Percentiles rank a stretch among this genome's conserved stretches.
These are phyloP conservation scores for Sinopyrophorus schimmeli DNA, from an alignment of 2,888 invertebrate species.

Conservation along the genomic window DNA sequence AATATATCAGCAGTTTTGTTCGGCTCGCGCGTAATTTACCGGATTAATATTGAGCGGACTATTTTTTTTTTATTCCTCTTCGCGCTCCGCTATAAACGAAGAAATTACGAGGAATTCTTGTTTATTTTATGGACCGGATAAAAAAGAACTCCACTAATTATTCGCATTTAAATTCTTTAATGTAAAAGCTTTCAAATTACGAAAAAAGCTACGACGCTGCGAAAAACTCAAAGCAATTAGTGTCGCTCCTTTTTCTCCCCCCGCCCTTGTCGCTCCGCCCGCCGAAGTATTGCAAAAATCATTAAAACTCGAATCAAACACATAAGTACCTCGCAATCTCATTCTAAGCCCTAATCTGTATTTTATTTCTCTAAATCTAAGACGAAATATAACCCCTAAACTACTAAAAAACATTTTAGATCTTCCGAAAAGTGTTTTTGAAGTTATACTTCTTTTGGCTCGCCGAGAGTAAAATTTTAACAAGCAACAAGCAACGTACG, in stretches of 20 bases:
- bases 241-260: too few species aligned
- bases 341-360: too few species aligned
- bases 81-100: constrained; percentile 13
- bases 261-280: too few species aligned
- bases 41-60: constrained; percentile 31
- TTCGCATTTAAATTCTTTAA: constrained; percentile 29
- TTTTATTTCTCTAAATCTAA: too few species aligned
- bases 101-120: constrained; percentile 26
- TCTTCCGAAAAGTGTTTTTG: too few species aligned
- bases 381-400: too few species aligned
- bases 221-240: constrained; percentile 28
- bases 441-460: too few species aligned
- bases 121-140: constrained; percentile 26
- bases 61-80: constrained; percentile 15
- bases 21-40: constrained; percentile 26
- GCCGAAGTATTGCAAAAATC: constrained; percentile 24
- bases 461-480: too few species aligned
- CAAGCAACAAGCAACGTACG: too few species aligned
- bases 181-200: constrained; percentile 29
- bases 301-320: constrained; percentile 17
- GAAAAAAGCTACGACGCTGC: constrained; percentile 20
- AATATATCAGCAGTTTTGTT: constrained; percentile 29
- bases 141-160: constrained; percentile 27
- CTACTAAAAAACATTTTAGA: too few species aligned
- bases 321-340: not conserved